These are phyloP conservation scores for Cremastinae sp. DNA, from an alignment of 2,888 invertebrate species.

Conservation along the genomic window DNA sequence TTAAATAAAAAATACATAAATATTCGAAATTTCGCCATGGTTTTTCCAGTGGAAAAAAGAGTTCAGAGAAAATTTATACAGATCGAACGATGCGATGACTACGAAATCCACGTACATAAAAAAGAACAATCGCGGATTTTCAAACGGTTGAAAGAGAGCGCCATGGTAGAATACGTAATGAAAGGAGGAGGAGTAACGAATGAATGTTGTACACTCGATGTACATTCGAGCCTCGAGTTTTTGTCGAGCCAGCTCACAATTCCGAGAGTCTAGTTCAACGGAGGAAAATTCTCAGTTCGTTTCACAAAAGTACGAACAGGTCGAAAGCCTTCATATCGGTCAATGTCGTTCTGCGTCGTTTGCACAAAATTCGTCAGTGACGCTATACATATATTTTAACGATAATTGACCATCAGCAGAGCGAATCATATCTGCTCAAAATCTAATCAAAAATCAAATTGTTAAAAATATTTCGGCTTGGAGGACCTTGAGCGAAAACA, in stretches of 20 bases:
- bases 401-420: too few relatives aligned
- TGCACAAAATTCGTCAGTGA: not conserved
- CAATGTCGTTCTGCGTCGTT: constrained; percentile 5
- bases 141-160: not conserved
- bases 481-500: too few relatives aligned
- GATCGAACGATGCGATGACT: too few relatives aligned
- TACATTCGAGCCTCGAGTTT: not conserved
- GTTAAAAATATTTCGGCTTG: too few relatives aligned
- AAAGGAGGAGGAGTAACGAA: constrained; percentile 3
- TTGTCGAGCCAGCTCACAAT: constrained; percentile 1
- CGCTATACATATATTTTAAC: not conserved
- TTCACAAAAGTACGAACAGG: constrained; percentile 7
- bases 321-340: constrained; percentile 25
- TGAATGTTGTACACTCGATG: not conserved
- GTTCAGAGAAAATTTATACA: too few relatives aligned
- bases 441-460: not conserved
- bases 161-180: constrained; percentile 1
- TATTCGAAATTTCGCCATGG: too few relatives aligned
- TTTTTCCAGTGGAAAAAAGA: too few relatives aligned
- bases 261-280: not conserved
- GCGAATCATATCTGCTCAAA: too few relatives aligned
- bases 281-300: constrained; percentile 3
- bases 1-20: too few relatives aligned
- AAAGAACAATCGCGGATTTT: not conserved
- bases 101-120: not conserved